Evolutionary conservation across 2,888 invertebrate genomes (phyloP), one percentile per base, ranked within the genome.

Genomic region (Spatulosminthurus flaviceps): DNA sequence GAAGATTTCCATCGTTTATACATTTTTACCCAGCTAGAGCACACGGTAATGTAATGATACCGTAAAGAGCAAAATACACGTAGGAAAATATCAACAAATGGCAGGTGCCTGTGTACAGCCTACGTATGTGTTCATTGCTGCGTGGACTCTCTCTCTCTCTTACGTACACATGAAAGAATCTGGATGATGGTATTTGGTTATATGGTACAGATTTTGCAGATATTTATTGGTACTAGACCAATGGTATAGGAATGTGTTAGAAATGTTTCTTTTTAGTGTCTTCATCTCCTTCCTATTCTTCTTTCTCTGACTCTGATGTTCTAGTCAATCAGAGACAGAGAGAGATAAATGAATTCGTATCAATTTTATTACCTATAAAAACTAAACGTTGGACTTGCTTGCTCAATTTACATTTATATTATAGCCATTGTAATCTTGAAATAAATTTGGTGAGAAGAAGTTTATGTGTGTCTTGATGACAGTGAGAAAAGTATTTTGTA

Each of bases 111-210:
- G 34, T 34, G 4, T 34, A 34, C n/a, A n/a, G n/a, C n/a, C n/a
- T 34, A 34, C 9, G 34, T 34, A 34, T 34, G 34, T 34, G 9
- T 34, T 22, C 64, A 64, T 64, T 64, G 24, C n/a, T 64, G 24
- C 64, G 26, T 22, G 24, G 2, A 13, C 64, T 64, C 24, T 24
- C 64, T 2, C 22, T 21, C 5, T 22, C 7, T 5, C n/a, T n/a
- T n/a, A 61, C n/a, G 9, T 41, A 51, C n/a, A 64, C 24, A 22
- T 13, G 21, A 24, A 24, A 22, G 24, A n/a, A 64, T 22, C 64
- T 2, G n/a, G 24, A 64, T 61, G 41, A 41, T 64, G 4, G n/a
- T 16, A 64, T 64, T 64, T 64, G 64, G 24, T 64, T 64, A 64
- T 64, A 64, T 64, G 24, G 64, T 24, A 64, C 64, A 64, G 22